These are phyloP conservation scores for Limnothrissa miodon DNA, from an alignment of 2,113 vertebrate species.

Conservation along the genomic window DNA sequence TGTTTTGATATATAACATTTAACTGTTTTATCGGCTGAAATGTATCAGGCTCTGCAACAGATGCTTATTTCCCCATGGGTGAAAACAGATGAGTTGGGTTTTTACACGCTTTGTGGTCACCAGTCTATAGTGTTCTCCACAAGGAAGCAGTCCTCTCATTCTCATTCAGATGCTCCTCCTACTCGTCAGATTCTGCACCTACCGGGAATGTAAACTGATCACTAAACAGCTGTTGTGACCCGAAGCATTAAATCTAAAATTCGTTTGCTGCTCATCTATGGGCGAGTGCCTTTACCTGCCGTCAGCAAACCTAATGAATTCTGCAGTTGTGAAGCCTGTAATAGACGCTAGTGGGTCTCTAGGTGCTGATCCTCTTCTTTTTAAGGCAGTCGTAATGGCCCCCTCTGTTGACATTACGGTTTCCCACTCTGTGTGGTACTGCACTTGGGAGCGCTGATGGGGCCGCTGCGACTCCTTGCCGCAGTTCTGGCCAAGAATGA, in stretches of 20 bases:
- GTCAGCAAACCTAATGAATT: not conserved
- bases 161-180: not conserved
- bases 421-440: constrained; percentile 2
- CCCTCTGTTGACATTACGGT: not conserved
- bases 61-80: not conserved
- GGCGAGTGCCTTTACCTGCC: not conserved
- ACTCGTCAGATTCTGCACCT: not conserved
- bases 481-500: not conserved
- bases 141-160: not conserved
- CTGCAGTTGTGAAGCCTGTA: not conserved
- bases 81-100: not conserved
- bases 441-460: not conserved
- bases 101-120: not conserved
- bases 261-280: no score
- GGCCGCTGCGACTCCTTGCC: not conserved
- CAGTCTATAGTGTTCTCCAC: not conserved
- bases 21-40: not conserved
- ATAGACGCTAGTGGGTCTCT: not conserved
- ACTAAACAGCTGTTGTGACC: not conserved
- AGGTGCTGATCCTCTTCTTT: not conserved
- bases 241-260: not conserved
- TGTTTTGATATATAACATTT: not conserved
- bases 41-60: not conserved
- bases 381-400: not conserved
- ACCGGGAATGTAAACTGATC: not conserved